phyloP scores from a whole-genome alignment of 2,113 vertebrate genomes.

The Aleadryas rufinucha region DNA sequence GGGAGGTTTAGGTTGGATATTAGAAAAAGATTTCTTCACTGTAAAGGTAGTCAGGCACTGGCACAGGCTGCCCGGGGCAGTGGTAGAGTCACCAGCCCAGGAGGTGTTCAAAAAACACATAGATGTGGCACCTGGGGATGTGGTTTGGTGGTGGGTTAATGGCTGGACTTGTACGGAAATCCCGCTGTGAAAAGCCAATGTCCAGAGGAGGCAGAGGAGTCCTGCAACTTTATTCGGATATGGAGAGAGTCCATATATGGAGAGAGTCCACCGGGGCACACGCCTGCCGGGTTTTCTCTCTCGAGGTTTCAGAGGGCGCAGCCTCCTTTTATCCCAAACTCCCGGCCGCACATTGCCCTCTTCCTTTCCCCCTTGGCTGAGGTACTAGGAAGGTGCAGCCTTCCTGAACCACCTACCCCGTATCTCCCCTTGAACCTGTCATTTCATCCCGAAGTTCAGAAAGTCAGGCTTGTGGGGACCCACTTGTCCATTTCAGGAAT shows the following conservation, averaged over 20 bases:
- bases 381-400: background rate
- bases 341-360: fast-evolving
- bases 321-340: background rate
- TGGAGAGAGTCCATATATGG: background rate
- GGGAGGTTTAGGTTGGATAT: background rate
- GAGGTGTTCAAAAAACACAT: background rate
- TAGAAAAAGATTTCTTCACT: background rate
- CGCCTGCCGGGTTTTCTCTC: fast-evolving
- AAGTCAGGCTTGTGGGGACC: background rate
- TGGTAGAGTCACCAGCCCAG: background rate
- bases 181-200: background rate
- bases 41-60: background rate
- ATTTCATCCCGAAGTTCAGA: background rate
- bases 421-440: background rate
- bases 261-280: background rate
- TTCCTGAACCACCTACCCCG: fast-evolving
- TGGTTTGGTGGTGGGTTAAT: background rate
- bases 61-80: background rate
- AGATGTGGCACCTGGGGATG: background rate
- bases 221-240: fast-evolving
- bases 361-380: background rate
- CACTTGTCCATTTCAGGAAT: background rate
- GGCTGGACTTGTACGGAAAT: fast-evolving
- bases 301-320: fast-evolving
- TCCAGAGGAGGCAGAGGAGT: background rate